A percentile compares a stretch with the other conserved stretches of the same genome.
These are phyloP conservation scores for Drosophila mayaguana DNA, from an alignment of 2,888 invertebrate genomes.

Conservation along the genomic window DNA sequence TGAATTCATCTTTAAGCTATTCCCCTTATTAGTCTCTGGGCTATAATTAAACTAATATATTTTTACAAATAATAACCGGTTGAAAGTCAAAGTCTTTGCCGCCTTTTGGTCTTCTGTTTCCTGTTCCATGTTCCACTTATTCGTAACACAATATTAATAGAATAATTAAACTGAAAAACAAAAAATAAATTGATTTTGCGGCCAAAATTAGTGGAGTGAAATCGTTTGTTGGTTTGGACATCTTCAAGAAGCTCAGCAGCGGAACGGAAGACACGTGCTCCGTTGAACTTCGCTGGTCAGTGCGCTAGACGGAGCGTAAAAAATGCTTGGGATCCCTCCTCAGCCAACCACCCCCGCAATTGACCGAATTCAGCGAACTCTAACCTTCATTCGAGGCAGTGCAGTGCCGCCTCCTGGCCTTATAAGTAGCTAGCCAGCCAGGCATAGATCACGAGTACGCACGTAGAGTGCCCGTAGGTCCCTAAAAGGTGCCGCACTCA, in stretches of 20 bases:
- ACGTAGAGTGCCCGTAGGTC: conserved; percentile 15
- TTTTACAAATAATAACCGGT: not conserved
- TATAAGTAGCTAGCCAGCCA: conserved; percentile 15
- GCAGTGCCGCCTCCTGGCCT: conserved; percentile 15
- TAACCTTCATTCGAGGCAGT: conserved; percentile 63
- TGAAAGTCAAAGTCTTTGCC: not conserved
- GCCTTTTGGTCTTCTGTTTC: conserved; percentile 21
- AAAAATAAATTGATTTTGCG: conserved; percentile 30
- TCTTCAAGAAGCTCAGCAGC: conserved; percentile 14
- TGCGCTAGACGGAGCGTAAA: conserved; percentile 53
- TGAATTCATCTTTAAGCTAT: conserved; percentile 1
- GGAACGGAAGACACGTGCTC: conserved; percentile 66
- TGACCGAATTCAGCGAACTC: conserved; percentile 71
- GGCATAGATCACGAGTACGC: conserved; percentile 53
- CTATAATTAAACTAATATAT: conserved; percentile 6
- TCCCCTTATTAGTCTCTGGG: not conserved
- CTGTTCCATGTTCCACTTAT: conserved; percentile 20
- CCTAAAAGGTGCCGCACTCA: conserved; percentile 20
- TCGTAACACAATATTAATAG: conserved; percentile 1
- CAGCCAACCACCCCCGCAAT: conserved; percentile 9
- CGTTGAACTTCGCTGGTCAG: conserved; percentile 25
- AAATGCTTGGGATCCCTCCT: conserved; percentile 1
- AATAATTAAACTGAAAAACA: conserved; percentile 26
- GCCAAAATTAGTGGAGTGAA: conserved; percentile 38
- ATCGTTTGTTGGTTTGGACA: conserved; percentile 51